Evolutionary conservation across 2,888 invertebrate species (phyloP).

Genomic region (Polymixis lichenea): DNA sequence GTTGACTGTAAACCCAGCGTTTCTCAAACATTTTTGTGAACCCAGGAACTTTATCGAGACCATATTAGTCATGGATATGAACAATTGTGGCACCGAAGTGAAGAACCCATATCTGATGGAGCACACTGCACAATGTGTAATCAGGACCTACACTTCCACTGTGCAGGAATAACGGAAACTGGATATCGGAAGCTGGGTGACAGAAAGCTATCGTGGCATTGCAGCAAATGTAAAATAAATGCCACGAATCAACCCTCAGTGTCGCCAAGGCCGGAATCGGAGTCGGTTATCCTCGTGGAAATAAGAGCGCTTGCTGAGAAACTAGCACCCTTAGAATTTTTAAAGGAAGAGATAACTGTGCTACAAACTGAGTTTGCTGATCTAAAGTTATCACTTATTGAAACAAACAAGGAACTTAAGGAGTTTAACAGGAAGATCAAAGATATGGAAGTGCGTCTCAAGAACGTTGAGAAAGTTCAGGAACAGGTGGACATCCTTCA

Average conservation of each 20-base stretch:
- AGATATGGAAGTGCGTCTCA: neutral
- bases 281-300: neutral
- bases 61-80: too few relatives aligned
- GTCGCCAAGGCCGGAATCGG: neutral
- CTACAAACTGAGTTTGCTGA: constrained; percentile 4
- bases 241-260: neutral
- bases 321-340: constrained; percentile 1
- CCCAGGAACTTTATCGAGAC: too few relatives aligned
- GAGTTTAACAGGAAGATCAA: neutral
- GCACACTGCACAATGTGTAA: neutral
- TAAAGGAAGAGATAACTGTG: neutral
- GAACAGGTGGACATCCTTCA: neutral
- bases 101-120: neutral
- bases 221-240: neutral
- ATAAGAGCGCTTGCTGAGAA: neutral
- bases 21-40: too few relatives aligned
- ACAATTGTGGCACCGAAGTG: too few relatives aligned
- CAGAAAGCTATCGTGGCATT: neutral
- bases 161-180: neutral
- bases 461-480: neutral
- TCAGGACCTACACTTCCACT: too few relatives aligned
- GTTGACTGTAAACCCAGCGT: too few relatives aligned
- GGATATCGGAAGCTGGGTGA: neutral
- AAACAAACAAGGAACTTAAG: constrained; percentile 2
- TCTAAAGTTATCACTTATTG: neutral